Base-by-base conservation (phyloP, 2,797 vertebrate genomes). In the Pelochelys cantorii region DNA sequence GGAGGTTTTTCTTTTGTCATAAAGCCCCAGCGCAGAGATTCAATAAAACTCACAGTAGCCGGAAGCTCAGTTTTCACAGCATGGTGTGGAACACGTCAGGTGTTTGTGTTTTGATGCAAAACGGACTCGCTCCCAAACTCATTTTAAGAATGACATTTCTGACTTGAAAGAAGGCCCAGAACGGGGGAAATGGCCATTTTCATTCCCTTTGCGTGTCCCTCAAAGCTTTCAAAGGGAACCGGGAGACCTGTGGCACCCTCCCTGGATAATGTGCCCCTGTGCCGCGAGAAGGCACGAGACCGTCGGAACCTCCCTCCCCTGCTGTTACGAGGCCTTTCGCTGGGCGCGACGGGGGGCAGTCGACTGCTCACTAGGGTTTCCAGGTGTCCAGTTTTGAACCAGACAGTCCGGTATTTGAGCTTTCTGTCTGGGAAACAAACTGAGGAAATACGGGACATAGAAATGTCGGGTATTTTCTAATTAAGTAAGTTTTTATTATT, bases 221-320 rank as follows among this genome's bases (percentile, higher is more conserved):
- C 75, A 91, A 48, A 74, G 54, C 85, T 91, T 71, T 83, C 57
- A 59, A 62, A 71, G 10, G 59, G 4, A 2, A 2, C 57, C 56
- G 87, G 3, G 37, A 56, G 17, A 5, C 12, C 71, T 0, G 62
- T 1, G 75, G 79, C 65, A 81, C 86, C 74, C 86, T 87, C 65
- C 81, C 84, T 62, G 75, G 89, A 53, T 62, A 75, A 53, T 11
- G 42, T 78, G 27, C 3, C 10, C 12, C 52, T 18, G 83, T 84
- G 85, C 84, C 88, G 83, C 88, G 77, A 17, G 29, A 52, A 94
- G 91, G 81, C 81, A 60, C 8, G 54, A 10, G 65, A 0, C 1
- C 37, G 81, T 90, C 80, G 85, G 86, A 55, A 84, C 89, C 74
- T 84, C 25, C 85, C 18, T 60, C 91, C 85, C 86, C 88, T 22